Evolutionary conservation across 2,113 vertebrate genomes (phyloP).

Genomic region (Chaenogobius annularis): DNA sequence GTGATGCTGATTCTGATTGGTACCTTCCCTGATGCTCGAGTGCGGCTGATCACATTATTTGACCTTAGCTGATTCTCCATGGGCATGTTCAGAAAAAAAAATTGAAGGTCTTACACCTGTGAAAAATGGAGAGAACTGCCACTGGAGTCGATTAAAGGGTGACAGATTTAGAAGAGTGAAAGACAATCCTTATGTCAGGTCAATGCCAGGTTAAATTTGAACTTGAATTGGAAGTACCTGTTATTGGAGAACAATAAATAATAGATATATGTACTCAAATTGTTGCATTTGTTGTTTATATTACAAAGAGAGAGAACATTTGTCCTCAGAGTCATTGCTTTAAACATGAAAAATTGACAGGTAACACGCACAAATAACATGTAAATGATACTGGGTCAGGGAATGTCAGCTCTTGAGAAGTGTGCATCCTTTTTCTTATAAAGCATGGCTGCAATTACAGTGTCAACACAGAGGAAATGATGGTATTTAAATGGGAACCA

Average conservation of each 20-base stretch:
- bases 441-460: not conserved
- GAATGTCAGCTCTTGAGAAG: too few relatives aligned
- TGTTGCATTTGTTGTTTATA: not conserved
- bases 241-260: not conserved
- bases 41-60: slow-evolving; percentile 7
- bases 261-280: not conserved
- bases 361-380: too few relatives aligned
- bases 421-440: too few relatives aligned
- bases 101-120: not conserved
- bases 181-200: not conserved
- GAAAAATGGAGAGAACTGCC: slow-evolving; percentile 6
- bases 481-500: not conserved
- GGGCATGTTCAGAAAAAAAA: not conserved
- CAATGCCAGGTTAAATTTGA: not conserved
- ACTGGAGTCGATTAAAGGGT: slow-evolving; percentile 4
- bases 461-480: not conserved
- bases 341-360: not conserved
- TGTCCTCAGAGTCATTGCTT: not conserved
- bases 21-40: slow-evolving; percentile 13
- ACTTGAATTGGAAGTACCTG: not conserved
- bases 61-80: slow-evolving; percentile 16
- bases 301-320: not conserved
- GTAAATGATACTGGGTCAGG: too few relatives aligned
- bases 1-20: slow-evolving; percentile 53
- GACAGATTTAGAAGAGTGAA: not conserved